These are phyloP conservation scores for Argynnis bischoffii DNA, from an alignment of 2,888 invertebrate species.

Conservation along the genomic window DNA sequence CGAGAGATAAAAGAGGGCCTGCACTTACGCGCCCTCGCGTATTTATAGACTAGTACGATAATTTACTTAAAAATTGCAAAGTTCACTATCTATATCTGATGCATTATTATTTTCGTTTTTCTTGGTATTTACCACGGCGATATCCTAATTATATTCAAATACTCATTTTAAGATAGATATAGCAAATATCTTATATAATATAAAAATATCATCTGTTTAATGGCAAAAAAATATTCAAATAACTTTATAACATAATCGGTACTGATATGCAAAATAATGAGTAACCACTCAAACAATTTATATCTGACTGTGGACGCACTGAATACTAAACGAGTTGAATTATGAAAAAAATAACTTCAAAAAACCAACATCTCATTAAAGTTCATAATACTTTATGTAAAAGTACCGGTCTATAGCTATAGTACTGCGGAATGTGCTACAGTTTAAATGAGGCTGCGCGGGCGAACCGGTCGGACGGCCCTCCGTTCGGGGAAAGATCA, in stretches of 20 bases:
- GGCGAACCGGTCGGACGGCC: slow-evolving; percentile 70
- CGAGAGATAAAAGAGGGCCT: slow-evolving; percentile 73
- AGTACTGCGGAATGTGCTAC: slow-evolving; percentile 78
- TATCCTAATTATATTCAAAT: too few species aligned
- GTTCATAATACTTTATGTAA: slow-evolving; percentile 20
- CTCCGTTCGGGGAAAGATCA: slow-evolving; percentile 74
- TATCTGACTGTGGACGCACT: not conserved
- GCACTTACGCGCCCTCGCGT: slow-evolving; percentile 70
- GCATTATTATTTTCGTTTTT: too few species aligned
- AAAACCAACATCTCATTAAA: slow-evolving; percentile 16
- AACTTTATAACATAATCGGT: not conserved
- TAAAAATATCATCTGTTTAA: not conserved
- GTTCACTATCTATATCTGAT: too few species aligned
- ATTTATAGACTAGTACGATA: slow-evolving; percentile 59
- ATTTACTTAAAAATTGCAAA: slow-evolving; percentile 10
- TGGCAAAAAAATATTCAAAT: not conserved
- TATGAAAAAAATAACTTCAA: not conserved
- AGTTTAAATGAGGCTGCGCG: slow-evolving; percentile 81
- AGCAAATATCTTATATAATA: too few species aligned
- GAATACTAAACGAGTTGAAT: slow-evolving; percentile 9
- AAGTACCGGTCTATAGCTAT: slow-evolving; percentile 58
- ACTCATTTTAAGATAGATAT: too few species aligned
- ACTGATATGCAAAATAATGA: slow-evolving; percentile 1
- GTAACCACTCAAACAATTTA: slow-evolving; percentile 4
- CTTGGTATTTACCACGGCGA: not conserved